phyloP scores from a whole-genome alignment of 2,888 invertebrate species.

The Andrena flavipes region DNA sequence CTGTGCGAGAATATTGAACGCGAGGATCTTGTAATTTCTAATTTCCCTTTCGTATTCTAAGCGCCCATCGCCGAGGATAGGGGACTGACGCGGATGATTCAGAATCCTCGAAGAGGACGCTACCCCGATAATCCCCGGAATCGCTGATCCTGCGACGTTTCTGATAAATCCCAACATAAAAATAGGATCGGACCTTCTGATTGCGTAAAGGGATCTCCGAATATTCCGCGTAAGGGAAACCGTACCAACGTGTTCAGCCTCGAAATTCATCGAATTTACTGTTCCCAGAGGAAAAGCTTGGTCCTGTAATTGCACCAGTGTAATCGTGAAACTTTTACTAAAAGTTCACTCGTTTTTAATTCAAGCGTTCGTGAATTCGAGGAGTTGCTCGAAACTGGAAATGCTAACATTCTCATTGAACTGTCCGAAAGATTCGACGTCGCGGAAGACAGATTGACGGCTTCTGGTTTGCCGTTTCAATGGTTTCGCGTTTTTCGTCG shows the following conservation, averaged over 20 bases:
- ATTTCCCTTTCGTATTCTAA: slow-evolving; percentile 34
- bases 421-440: slow-evolving; percentile 29
- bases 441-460: neutral
- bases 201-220: slow-evolving; percentile 22
- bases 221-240: slow-evolving; percentile 16
- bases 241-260: neutral
- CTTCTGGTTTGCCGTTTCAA: slow-evolving; percentile 5
- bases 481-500: neutral
- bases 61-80: neutral
- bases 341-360: too few relatives aligned
- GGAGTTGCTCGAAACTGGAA: neutral
- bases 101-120: neutral
- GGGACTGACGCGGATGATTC: slow-evolving; percentile 5
- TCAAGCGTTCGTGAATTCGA: too few relatives aligned
- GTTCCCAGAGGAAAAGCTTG: neutral
- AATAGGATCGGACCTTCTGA: slow-evolving; percentile 44
- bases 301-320: too few relatives aligned
- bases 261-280: neutral
- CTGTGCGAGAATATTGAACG: neutral
- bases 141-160: slow-evolving; percentile 25
- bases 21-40: slow-evolving; percentile 14
- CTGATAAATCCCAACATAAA: slow-evolving; percentile 48
- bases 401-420: slow-evolving; percentile 1
- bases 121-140: slow-evolving; percentile 42
- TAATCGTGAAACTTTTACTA: too few relatives aligned